Evolutionary conservation across 1,140 invertebrate genomes (phyloP), one percentile per base, ranked within the genome.

Genomic region (Fopius arisanus): DNA sequence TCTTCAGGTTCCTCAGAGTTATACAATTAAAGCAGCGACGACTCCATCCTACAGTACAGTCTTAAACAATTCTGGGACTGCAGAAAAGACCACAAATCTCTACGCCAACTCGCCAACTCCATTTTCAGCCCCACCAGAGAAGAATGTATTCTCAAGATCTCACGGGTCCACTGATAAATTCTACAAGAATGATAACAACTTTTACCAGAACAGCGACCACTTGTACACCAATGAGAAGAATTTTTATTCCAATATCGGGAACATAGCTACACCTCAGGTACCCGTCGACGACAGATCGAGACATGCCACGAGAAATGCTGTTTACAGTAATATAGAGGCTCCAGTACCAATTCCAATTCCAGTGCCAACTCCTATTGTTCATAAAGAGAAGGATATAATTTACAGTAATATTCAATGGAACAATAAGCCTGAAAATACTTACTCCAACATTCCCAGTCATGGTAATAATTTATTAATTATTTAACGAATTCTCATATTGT

Each of bases 1-100:
- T n/a, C n/a, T 31, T 63, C n/a, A 90, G 88, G 88, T 90, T 79
- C 89, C 89, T 63, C 88, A 89, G 84, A 90, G 88, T 84, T 89
- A 89, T 29, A 84, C 83, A 2, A 79, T 90, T 77, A 89, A 90
- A 84, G 83, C 82, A 28, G 84, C 87, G n/a, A 81, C 86, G 48
- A 85, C 86, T 67, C 89, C 89, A 48, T 90, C 88, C 10, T 90
- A 88, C 41, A 90, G 88, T 73, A 89, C 89, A 51, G 82, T 90
- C 69, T 81, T 90, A 48, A 88, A 89, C 37, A 88, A 86, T 73
- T 73, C 80, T 59, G 82, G 80, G 9, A 72, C 78, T 12, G 85
- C 81, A 67, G 83, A 87, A 48, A 86, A 86, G 72, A 63, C 81
- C 26, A 75, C 79, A 4, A 86, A 84, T 73, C 78, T 89, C 10